phyloP scores from a whole-genome alignment of 2,888 invertebrate species.

The Drosophila mimica region DNA sequence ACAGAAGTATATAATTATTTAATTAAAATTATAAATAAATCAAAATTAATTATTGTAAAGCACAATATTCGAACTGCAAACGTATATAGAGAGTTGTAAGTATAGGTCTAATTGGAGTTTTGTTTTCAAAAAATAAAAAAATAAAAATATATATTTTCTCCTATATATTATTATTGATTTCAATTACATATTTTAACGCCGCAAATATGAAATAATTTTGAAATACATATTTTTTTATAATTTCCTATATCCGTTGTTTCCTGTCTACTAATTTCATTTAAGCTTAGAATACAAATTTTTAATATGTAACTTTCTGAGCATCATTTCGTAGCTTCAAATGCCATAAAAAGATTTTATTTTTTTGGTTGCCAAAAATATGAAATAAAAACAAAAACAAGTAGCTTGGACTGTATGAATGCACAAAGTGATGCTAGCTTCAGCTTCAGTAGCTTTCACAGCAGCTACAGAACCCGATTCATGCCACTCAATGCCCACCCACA shows the following conservation, averaged over 20 bases:
- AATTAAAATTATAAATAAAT: neutral
- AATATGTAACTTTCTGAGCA: neutral
- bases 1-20: neutral
- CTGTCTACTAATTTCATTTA: neutral
- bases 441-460: constrained; percentile 40
- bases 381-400: constrained; percentile 5
- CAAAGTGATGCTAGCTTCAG: neutral
- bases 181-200: neutral
- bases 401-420: neutral
- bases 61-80: neutral
- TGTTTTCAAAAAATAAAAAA: neutral
- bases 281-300: neutral
- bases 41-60: neutral
- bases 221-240: neutral
- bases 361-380: neutral
- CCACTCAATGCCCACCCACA: constrained; percentile 42
- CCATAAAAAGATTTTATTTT: neutral
- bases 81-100: neutral
- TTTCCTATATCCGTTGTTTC: neutral
- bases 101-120: neutral
- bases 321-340: constrained; percentile 3
- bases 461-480: constrained; percentile 35
- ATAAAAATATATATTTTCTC: neutral
- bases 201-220: neutral
- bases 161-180: neutral